A percentile compares a stretch with the other conserved stretches of the same genome.
phyloP scores from a whole-genome alignment of 2,797 vertebrate genomes.

The Coregonus suidteri region DNA sequence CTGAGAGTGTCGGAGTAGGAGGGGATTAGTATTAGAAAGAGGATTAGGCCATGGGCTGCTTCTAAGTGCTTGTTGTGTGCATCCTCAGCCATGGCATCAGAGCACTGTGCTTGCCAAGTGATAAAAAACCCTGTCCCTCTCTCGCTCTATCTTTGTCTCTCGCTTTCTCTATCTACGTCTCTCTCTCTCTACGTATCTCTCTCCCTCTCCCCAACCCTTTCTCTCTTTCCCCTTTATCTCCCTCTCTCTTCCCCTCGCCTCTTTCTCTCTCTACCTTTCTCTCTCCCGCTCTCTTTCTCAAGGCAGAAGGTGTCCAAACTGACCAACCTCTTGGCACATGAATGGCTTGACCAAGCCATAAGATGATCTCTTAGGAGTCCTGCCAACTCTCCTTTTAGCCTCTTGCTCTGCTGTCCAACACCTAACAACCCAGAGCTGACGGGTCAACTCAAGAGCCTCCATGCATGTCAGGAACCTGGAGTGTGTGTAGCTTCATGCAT shows the following conservation, averaged over 20 bases:
- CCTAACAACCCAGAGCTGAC: conserved; percentile 2
- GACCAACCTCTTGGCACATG: conserved; percentile 57
- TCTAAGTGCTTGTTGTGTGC: conserved; percentile 7
- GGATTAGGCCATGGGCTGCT: conserved; percentile 7
- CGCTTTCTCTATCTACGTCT: too few relatives aligned
- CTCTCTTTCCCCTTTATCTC: too few relatives aligned
- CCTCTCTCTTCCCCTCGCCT: neutral
- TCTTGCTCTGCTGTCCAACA: neutral
- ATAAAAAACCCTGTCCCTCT: neutral
- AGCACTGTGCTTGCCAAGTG: neutral
- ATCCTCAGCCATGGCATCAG: neutral
- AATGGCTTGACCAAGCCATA: neutral
- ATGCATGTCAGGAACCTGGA: neutral
- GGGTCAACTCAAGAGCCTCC: neutral
- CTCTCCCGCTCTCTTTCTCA: conserved; percentile 31
- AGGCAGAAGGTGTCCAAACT: conserved; percentile 50
- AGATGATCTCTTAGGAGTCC: neutral
- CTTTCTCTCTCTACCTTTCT: neutral
- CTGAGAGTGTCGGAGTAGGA: neutral
- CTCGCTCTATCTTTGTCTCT: too few relatives aligned
- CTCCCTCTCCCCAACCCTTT: too few relatives aligned
- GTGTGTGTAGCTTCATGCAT: neutral
- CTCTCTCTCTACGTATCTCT: too few relatives aligned
- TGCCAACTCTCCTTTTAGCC: neutral
- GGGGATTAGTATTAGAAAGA: conserved; percentile 8